Percentiles rank a stretch among this genome's conserved stretches.
phyloP scores from a whole-genome alignment of 1,140 invertebrate genomes.

The Drosophila chauvacae region DNA sequence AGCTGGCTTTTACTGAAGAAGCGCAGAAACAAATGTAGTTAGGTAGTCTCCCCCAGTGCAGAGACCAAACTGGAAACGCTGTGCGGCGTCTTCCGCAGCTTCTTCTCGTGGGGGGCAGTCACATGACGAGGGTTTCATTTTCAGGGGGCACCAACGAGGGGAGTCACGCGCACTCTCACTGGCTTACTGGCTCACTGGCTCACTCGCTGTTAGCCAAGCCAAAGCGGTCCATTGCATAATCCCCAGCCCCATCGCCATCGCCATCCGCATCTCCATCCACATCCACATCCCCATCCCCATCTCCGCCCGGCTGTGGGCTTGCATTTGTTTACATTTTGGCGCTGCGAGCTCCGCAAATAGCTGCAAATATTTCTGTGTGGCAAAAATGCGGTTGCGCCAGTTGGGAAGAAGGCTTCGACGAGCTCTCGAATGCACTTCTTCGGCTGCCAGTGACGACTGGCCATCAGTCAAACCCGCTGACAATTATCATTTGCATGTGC shows the following conservation, averaged over 20 bases:
- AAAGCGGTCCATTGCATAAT: constrained; percentile 58
- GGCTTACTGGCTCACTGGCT: constrained; percentile 41
- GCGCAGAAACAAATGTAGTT: background rate
- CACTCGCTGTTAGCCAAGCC: constrained; percentile 40
- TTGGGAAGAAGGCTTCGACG: constrained; percentile 47
- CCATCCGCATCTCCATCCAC: constrained; percentile 8
- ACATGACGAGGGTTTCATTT: constrained; percentile 6
- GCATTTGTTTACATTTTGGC: constrained; percentile 56
- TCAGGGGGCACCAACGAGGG: constrained; percentile 12
- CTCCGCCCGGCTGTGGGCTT: background rate
- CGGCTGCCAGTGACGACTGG: constrained; percentile 37
- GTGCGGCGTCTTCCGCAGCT: constrained; percentile 52
- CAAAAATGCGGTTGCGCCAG: constrained; percentile 68
- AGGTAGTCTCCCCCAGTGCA: constrained; percentile 8
- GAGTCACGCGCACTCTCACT: constrained; percentile 68
- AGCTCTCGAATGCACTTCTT: constrained; percentile 40
- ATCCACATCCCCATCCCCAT: constrained; percentile 7
- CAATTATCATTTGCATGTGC: constrained; percentile 72
- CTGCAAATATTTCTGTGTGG: constrained; percentile 47
- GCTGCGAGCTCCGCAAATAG: constrained; percentile 58
- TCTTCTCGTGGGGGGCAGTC: constrained; percentile 26
- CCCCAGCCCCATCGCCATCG: constrained; percentile 12
- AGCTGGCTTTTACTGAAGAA: background rate
- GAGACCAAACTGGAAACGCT: constrained; percentile 44
- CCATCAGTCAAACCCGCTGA: constrained; percentile 63